Evolutionary conservation across 2,888 invertebrate genomes (phyloP), one percentile per base, ranked within the genome.

Genomic region (Cephus runcator): DNA sequence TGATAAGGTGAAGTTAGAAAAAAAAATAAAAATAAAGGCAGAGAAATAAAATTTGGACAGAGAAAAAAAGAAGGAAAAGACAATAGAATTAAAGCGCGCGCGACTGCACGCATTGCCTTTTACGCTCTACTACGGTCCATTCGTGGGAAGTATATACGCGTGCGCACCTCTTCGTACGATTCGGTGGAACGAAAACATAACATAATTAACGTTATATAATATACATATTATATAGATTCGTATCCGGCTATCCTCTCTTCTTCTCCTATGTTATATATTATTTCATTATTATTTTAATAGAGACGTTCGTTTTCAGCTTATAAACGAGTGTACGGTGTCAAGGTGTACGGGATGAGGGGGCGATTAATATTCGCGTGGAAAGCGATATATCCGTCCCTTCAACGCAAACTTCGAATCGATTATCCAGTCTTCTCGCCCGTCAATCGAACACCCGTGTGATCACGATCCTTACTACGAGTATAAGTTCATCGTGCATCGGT

Each of bases 171-270:
- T 78, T 78, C 75, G 76, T 78, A 78, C 75, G 75, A 78, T 78
- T 78, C 78, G 81, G 82, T 80, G 78, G 73, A 85, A 83, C 79
- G 56, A 79, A 85, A 89, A 87, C 83, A 83, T 86, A 89, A 87
- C 85, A 87, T 87, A 89, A 88, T 89, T 83, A 89, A 89, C 85
- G 85, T 88, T 85, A 86, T 88, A 87, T 88, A 88, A 87, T 89
- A 87, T 88, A 88, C 88, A 88, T 87, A 88, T 87, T 83, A 85
- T 87, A 89, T 87, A 86, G 87, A 89, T 88, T 88, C 85, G 85
- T 86, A 87, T 88, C 86, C 84, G 87, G 83, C 86, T 88, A 88
- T 85, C 86, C 85, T 81, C 77, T 82, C 56, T 34, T 79, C 79
- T 79, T 83, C 81, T 83, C 83, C 86, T 86, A 87, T 86, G 83